phyloP scores from a whole-genome alignment of 2,888 invertebrate genomes.

The Tyria jacobaeae region DNA sequence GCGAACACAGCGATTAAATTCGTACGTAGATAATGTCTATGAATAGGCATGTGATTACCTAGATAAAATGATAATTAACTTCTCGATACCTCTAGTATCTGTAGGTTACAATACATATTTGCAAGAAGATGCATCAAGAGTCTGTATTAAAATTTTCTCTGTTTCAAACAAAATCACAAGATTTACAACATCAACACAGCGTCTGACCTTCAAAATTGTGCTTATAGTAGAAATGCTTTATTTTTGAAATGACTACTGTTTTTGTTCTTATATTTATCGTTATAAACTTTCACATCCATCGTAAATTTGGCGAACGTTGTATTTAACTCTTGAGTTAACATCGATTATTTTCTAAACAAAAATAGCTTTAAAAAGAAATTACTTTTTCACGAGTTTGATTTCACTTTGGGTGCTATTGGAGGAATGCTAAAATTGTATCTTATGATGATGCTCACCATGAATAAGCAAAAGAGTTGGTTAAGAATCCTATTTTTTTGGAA shows the following conservation, averaged over 20 bases:
- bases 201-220: slow-evolving; percentile 62
- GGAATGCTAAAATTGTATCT: slow-evolving; percentile 27
- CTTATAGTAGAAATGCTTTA: slow-evolving; percentile 54
- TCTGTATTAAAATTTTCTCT: neutral
- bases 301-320: slow-evolving; percentile 65
- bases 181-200: slow-evolving; percentile 36
- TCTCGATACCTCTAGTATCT: slow-evolving; percentile 6
- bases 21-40: slow-evolving; percentile 17
- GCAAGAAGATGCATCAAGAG: neutral
- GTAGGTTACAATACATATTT: slow-evolving; percentile 12
- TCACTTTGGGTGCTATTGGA: slow-evolving; percentile 63
- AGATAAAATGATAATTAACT: slow-evolving; percentile 14
- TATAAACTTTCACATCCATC: slow-evolving; percentile 73
- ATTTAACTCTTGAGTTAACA: slow-evolving; percentile 67
- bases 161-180: neutral
- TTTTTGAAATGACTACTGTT: slow-evolving; percentile 47
- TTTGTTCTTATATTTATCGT: slow-evolving; percentile 60
- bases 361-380: slow-evolving; percentile 28
- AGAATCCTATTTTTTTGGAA: slow-evolving; percentile 51
- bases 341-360: slow-evolving; percentile 56
- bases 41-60: slow-evolving; percentile 14
- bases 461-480: slow-evolving; percentile 56
- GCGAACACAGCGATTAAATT: slow-evolving; percentile 18
- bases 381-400: slow-evolving; percentile 46
- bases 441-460: slow-evolving; percentile 56